These are phyloP conservation scores for Gerris lacustris DNA, from an alignment of 2,888 invertebrate species.

Conservation along the genomic window DNA sequence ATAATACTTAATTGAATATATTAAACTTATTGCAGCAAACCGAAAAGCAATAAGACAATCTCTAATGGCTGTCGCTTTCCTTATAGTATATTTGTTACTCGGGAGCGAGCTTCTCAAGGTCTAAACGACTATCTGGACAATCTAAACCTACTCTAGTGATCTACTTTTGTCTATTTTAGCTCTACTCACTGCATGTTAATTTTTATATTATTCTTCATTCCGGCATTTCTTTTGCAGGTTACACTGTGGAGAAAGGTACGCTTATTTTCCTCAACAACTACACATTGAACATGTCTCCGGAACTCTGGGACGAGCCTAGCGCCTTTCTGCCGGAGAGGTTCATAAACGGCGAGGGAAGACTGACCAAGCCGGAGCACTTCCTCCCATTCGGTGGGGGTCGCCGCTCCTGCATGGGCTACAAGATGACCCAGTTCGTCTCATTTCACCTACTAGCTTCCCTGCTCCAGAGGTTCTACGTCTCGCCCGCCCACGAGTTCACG, in stretches of 20 bases:
- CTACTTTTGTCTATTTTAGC: too few species aligned
- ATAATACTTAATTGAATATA: too few species aligned
- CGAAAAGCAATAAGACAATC: too few species aligned
- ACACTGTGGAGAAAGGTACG: conserved; percentile 47
- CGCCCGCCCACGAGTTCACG: conserved; percentile 37
- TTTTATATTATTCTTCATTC: too few species aligned
- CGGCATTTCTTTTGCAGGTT: conserved; percentile 39
- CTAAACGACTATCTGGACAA: too few species aligned
- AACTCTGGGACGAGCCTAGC: conserved; percentile 48
- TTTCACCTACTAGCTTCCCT: conserved; percentile 44
- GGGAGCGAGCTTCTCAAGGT: too few species aligned
- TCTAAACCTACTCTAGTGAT: too few species aligned
- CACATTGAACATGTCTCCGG: conserved; percentile 49
- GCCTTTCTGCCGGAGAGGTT: conserved; percentile 51
- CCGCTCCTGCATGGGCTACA: conserved; percentile 55
- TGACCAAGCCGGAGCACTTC: conserved; percentile 51
- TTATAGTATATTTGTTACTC: too few species aligned
- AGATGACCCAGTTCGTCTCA: conserved; percentile 48
- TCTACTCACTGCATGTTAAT: too few species aligned
- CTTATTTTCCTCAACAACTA: conserved; percentile 56
- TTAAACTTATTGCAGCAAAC: too few species aligned
- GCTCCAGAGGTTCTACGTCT: conserved; percentile 44
- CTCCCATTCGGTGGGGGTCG: conserved; percentile 54
- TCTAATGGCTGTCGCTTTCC: too few species aligned
- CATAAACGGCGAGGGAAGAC: conserved; percentile 39